Evolutionary conservation across 2,888 invertebrate species (phyloP), one percentile per base, ranked within the genome.

Genomic region (Heliconius aoede): DNA sequence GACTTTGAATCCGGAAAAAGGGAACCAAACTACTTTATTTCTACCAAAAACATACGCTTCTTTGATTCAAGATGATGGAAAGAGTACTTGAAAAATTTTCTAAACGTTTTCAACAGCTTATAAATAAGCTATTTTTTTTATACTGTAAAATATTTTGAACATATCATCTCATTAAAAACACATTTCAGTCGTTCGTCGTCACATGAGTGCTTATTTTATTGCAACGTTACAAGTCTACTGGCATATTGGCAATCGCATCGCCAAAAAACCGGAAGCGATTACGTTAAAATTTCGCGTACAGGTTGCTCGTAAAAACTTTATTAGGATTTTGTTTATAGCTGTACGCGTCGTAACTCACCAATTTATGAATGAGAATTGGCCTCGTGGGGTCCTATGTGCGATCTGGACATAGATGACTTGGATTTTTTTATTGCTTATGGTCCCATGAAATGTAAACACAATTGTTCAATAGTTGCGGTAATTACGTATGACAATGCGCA

Each of bases 261-360:
- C 58, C 76, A 46, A 72, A 64, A 58, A 58, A 40, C 72, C 58
- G 64, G 64, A 72, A 72, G 65, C 26, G 32, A 24, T 26, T 61
- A 26, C 69, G 72, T 76, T 76, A 64, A 72, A 76, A 36, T 76
- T 72, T 58, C 28, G 72, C 64, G 46, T 76, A 72, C 76, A 76
- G 76, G 76, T 76, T 76, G 76, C 72, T 72, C 76, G 30, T 65
- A 76, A 74, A 74, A 76, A 72, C 24, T 76, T 76, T 76, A 76
- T 72, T 72, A 72, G 58, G 76, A 76, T 76, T 76, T 76, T 72
- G 76, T 76, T 76, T 76, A 76, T 64, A 64, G 28, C 40, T 58
- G 64, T 64, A 75, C 71, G 71, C 51, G 76, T 58, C 61, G 64
- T 76, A 72, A 72, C 72, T 65, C 21, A 58, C 28, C 24, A 72